phyloP scores from a whole-genome alignment of 2,113 vertebrate genomes.

The Raja brachyura region DNA sequence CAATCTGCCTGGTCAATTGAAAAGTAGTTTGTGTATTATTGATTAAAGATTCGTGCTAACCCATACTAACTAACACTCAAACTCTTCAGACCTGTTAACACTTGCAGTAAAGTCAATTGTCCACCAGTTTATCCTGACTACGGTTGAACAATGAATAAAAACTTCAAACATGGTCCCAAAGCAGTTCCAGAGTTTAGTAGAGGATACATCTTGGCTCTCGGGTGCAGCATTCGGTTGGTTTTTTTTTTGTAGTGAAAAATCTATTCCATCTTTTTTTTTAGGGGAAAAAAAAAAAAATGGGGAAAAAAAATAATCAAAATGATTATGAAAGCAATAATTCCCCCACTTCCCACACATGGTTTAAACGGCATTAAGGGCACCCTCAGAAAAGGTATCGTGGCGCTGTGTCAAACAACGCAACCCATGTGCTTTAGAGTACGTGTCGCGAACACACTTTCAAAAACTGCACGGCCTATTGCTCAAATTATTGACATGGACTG shows the following conservation, averaged over 20 bases:
- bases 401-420: constrained; percentile 16
- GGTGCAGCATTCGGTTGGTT: not conserved
- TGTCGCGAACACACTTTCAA: constrained; percentile 32
- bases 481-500: constrained; percentile 18
- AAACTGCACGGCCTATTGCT: constrained; percentile 29
- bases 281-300: not conserved
- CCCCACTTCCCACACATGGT: constrained; percentile 29
- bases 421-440: constrained; percentile 33
- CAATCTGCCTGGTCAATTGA: constrained; percentile 16
- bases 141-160: constrained; percentile 30
- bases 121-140: constrained; percentile 8
- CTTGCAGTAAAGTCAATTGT: constrained; percentile 20
- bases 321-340: constrained; percentile 14
- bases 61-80: constrained; percentile 35
- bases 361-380: constrained; percentile 18
- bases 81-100: constrained; percentile 21
- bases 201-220: constrained; percentile 1
- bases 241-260: not conserved
- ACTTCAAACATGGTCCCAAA: constrained; percentile 38
- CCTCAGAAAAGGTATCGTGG: constrained; percentile 22
- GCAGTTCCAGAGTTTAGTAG: constrained; percentile 24
- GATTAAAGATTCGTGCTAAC: constrained; percentile 34
- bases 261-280: not conserved
- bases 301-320: not conserved
- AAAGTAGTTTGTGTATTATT: constrained; percentile 31